Percentiles rank a stretch among this genome's conserved stretches.
Evolutionary conservation across 2,888 invertebrate species (phyloP).

Genomic region (Heliconius erato): DNA sequence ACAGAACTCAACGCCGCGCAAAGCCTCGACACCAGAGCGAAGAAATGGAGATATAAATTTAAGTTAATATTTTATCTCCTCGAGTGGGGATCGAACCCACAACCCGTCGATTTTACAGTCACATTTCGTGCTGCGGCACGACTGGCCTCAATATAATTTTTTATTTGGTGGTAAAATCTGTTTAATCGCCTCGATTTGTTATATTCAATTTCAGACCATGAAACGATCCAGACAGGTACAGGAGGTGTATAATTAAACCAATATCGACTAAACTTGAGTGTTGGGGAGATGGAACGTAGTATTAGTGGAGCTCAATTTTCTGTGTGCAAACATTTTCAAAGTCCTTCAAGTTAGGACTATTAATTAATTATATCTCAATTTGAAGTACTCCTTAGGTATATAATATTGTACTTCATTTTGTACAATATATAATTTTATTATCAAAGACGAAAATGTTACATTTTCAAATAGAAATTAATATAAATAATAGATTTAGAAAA

Average conservation of each 20-base stretch:
- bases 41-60: too few species aligned
- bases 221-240: conserved; percentile 12
- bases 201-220: not conserved
- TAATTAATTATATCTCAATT: conserved; percentile 1
- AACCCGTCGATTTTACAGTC: too few species aligned
- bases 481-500: not conserved
- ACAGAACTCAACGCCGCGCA: too few species aligned
- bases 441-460: too few species aligned
- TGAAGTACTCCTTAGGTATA: not conserved
- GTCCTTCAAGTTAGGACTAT: not conserved
- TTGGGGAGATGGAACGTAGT: conserved; percentile 18
- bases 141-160: too few species aligned
- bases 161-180: not conserved
- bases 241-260: conserved; percentile 29
- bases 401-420: not conserved
- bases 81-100: too few species aligned
- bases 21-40: too few species aligned
- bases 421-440: too few species aligned
- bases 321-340: not conserved
- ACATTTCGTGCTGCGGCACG: too few species aligned
- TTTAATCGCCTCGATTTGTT: not conserved
- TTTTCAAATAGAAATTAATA: not conserved
- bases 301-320: conserved; percentile 24
- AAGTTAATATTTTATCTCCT: too few species aligned
- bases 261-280: conserved; percentile 27